phyloP scores from a whole-genome alignment of 2,113 vertebrate species.

The Hoplias malabaricus region DNA sequence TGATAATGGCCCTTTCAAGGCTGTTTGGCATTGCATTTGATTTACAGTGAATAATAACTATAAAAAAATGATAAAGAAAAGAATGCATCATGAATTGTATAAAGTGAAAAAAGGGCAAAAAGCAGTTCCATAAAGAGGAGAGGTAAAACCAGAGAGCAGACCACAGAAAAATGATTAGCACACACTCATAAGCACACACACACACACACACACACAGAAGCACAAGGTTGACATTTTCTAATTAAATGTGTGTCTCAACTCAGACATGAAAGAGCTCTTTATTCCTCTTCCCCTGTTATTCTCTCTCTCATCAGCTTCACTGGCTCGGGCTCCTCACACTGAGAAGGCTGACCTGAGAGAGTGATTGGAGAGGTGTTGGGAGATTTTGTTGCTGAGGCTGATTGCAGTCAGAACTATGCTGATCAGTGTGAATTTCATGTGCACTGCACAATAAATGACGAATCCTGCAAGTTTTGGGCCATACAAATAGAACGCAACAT shows the following conservation, averaged over 20 bases:
- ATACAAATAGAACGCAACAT: too few relatives aligned
- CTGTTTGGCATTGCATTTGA: too few relatives aligned
- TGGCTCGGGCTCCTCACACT: not conserved
- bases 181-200: not conserved
- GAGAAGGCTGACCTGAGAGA: not conserved
- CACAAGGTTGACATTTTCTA: constrained; percentile 34
- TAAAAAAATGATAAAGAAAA: constrained; percentile 4
- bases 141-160: not conserved
- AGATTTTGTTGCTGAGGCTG: not conserved
- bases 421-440: not conserved
- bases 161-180: not conserved
- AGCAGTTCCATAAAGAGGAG: not conserved
- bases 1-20: too few relatives aligned
- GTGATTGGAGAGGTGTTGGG: not conserved
- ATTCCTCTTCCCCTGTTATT: constrained; percentile 13
- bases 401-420: not conserved
- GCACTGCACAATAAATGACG: not conserved
- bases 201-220: constrained; percentile 9
- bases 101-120: not conserved
- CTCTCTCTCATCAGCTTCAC: constrained; percentile 24
- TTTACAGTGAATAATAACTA: not conserved
- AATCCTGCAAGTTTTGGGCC: too few relatives aligned
- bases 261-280: constrained; percentile 20
- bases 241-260: constrained; percentile 35
- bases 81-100: not conserved